Base-by-base conservation (phyloP, 2,113 vertebrate genomes). In the Nesoenas mayeri region DNA sequence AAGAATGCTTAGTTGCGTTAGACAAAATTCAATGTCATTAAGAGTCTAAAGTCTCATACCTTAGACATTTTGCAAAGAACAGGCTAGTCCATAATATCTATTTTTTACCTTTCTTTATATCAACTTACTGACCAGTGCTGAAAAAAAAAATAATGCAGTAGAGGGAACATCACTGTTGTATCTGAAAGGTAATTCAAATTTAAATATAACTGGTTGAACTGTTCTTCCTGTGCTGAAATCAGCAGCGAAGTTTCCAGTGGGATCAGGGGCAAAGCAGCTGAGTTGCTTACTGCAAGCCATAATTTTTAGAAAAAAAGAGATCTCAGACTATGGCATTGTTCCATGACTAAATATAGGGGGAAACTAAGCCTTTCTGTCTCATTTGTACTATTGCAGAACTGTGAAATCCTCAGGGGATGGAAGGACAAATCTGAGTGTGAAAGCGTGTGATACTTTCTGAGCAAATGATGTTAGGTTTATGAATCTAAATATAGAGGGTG, bases 401-500 rank as follows among this genome's bases (percentile, higher is more conserved):
- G 21, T 77, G 61, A 91, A 93, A 93, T 54, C 50, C 65, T 87
- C 28, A 51, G 61, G 74, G 61, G 32, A 75, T 84, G 42, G 87
- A 87, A 84, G 53, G 73, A 64, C 18, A 62, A n/a, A 79, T 72
- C 17, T 25, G 57, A 85, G 18, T 8, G 15, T 79, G 82, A 90
- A 84, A 84, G 34, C 0, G 0, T 2, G 0, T 75, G 77, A 53
- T 70, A 31, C 89, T 85, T 95, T 62, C 69, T 92, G 70, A 85
- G 61, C 0, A 1, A 89, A 93, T 24, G 11, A 84, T 85, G n/a
- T 89, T 87, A 79, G 47, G 60, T 88, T 91, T 87, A 57, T n/a
- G 15, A 81, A 36, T 74, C 86, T 87, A 92, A 95, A 92, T 81
- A 91, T 66, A 92, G 73, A 57, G 13, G 11, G 16, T 79, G 86